phyloP scores from a whole-genome alignment of 1,140 invertebrate species.

The Apis florea region DNA sequence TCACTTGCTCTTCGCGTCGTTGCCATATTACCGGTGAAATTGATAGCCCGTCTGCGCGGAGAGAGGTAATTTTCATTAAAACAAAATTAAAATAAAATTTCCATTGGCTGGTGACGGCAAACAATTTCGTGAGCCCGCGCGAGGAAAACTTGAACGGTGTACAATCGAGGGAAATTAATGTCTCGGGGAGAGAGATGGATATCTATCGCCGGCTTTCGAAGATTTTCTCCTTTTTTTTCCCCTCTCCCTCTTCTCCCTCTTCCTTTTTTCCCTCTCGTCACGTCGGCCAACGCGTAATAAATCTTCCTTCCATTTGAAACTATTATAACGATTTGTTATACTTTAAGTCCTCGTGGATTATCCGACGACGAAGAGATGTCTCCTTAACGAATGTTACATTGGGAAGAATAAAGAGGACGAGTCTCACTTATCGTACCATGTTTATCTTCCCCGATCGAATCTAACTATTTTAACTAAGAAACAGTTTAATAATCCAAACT shows the following conservation, averaged over 20 bases:
- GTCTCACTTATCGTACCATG: not conserved
- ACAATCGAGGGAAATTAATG: constrained; percentile 55
- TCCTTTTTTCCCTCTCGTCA: not conserved
- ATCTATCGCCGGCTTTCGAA: constrained; percentile 11
- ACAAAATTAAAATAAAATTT: constrained; percentile 66
- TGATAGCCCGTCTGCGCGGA: constrained; percentile 44
- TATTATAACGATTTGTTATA: constrained; percentile 30
- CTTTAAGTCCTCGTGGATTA: constrained; percentile 1
- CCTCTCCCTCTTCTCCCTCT: not conserved
- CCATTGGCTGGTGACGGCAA: constrained; percentile 17
- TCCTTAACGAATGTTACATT: not conserved
- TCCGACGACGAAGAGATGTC: not conserved
- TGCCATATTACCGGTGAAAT: constrained; percentile 56
- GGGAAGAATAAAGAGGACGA: not conserved
- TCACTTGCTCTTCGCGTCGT: constrained; percentile 48
- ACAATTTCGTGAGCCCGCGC: constrained; percentile 24
- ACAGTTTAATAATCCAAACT: no score
- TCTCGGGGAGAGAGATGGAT: constrained; percentile 37
- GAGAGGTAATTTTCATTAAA: constrained; percentile 63
- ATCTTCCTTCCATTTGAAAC: constrained; percentile 24
- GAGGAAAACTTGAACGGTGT: constrained; percentile 17
- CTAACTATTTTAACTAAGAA: no score
- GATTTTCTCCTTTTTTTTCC: not conserved
- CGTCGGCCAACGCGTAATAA: constrained; percentile 12
- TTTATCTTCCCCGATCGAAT: not conserved